These are phyloP conservation scores for Sebastes kiyomatsui DNA, from an alignment of 2,797 vertebrate genomes.

Conservation along the genomic window DNA sequence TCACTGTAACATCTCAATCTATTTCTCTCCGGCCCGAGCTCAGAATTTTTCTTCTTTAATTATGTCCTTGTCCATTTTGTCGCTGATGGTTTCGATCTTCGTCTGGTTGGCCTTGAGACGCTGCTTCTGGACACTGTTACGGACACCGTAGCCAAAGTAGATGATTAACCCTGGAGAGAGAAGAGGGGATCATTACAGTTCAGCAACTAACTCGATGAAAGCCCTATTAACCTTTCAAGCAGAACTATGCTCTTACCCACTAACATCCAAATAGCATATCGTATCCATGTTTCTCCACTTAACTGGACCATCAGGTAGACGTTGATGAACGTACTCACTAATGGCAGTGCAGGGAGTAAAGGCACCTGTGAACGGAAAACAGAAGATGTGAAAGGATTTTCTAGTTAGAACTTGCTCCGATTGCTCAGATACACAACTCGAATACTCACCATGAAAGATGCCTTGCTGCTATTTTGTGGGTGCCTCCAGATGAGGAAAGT, in stretches of 20 bases:
- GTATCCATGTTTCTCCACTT: conserved; percentile 81
- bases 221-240: not conserved
- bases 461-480: conserved; percentile 83
- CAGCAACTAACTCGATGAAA: not conserved
- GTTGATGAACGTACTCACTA: conserved; percentile 85
- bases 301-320: conserved; percentile 86
- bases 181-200: not conserved
- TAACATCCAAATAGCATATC: conserved; percentile 87
- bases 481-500: conserved; percentile 85
- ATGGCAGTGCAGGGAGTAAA: conserved; percentile 84
- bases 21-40: conserved; percentile 8
- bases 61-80: conserved; percentile 31
- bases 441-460: conserved; percentile 86
- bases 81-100: conserved; percentile 58
- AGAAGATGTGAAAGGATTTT: not conserved
- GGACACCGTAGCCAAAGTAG: conserved; percentile 87
- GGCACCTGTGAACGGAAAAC: conserved; percentile 80
- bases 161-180: conserved; percentile 82
- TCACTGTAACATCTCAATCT: conserved; percentile 54
- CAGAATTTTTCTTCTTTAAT: conserved; percentile 67
- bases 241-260: conserved; percentile 76
- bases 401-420: not conserved
- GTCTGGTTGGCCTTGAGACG: conserved; percentile 25
- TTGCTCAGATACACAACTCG: not conserved
- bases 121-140: conserved; percentile 80